phyloP scores from a whole-genome alignment of 2,113 vertebrate genomes.

The Tautogolabrus adspersus region DNA sequence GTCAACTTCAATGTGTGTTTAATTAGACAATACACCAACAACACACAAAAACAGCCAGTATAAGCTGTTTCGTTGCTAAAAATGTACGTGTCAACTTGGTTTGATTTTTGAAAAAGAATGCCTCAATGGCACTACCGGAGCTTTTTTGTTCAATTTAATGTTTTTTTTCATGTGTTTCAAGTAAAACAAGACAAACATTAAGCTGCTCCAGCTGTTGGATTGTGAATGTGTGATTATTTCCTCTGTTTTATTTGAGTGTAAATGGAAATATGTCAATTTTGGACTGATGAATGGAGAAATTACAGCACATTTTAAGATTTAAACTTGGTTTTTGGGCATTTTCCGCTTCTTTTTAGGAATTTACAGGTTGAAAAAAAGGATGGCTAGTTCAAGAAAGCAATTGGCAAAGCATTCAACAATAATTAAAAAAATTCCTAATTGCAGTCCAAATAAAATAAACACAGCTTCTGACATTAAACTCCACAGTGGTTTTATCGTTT shows the following conservation, averaged over 20 bases:
- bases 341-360: not conserved
- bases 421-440: not conserved
- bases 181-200: not conserved
- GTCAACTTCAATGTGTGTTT: too few species aligned
- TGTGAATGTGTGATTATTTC: not conserved
- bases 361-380: not conserved
- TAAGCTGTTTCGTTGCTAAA: too few species aligned
- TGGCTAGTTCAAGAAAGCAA: not conserved
- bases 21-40: too few species aligned
- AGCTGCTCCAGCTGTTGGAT: not conserved
- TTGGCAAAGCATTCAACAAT: too few species aligned
- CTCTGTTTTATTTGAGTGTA: not conserved
- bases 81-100: too few species aligned
- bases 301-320: not conserved
- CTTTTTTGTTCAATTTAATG: too few species aligned
- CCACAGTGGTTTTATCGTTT: not conserved
- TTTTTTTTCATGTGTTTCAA: too few species aligned
- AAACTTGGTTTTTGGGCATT: not conserved
- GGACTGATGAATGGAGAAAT: not conserved
- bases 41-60: too few species aligned
- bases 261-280: not conserved
- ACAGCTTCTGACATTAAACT: too few species aligned
- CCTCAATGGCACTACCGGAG: too few species aligned
- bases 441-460: too few species aligned
- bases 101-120: too few species aligned